phyloP scores from a whole-genome alignment of 1,140 invertebrate genomes.

The Venustaconcha ellipsiformis region DNA sequence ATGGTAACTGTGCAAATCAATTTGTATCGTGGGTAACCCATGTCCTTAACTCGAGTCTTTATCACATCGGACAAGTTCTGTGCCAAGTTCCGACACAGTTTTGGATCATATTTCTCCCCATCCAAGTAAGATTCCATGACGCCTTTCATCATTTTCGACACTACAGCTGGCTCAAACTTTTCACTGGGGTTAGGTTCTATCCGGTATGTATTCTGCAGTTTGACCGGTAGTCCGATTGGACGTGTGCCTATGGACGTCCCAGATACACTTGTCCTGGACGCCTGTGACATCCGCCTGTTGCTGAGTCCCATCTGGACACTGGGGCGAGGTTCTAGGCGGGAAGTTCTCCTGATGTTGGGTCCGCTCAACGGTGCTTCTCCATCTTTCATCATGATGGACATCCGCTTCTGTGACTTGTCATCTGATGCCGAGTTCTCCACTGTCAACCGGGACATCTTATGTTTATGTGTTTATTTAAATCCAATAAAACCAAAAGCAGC shows the following conservation, averaged over 20 bases:
- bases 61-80: constrained; percentile 53
- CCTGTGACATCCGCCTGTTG: constrained; percentile 42
- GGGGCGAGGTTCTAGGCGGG: constrained; percentile 19
- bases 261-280: constrained; percentile 35
- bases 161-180: constrained; percentile 42
- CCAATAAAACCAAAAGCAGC: too few relatives aligned
- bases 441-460: too few relatives aligned
- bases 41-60: constrained; percentile 50
- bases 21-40: constrained; percentile 56
- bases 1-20: constrained; percentile 55
- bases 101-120: constrained; percentile 48
- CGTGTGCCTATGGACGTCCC: constrained; percentile 27
- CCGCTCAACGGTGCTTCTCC: too few relatives aligned
- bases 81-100: constrained; percentile 38
- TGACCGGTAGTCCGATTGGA: constrained; percentile 31
- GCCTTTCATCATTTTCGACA: constrained; percentile 37
- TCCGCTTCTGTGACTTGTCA: too few relatives aligned
- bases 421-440: too few relatives aligned
- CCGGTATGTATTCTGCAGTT: constrained; percentile 52
- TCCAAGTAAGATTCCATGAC: constrained; percentile 46
- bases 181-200: constrained; percentile 39
- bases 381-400: too few relatives aligned
- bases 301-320: constrained; percentile 18
- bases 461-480: too few relatives aligned
- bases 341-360: constrained; percentile 32